Percentiles rank a stretch among this genome's conserved stretches.
These are phyloP conservation scores for Echiichthys vipera DNA, from an alignment of 2,797 vertebrate genomes.

Conservation along the genomic window DNA sequence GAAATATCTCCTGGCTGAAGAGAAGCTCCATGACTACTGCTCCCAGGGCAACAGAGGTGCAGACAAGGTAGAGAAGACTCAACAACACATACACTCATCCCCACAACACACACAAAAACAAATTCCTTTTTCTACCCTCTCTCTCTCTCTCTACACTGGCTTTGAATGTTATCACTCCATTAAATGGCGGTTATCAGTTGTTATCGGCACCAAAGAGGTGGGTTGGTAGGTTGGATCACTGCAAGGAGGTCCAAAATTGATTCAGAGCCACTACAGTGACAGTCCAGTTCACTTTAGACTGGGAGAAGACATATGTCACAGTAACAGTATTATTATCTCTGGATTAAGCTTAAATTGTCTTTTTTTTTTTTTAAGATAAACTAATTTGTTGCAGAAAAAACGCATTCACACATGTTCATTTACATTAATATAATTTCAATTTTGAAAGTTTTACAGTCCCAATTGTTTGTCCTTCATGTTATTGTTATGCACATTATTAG, in stretches of 20 bases:
- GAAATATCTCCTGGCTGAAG: constrained; percentile 73
- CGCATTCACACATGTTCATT: too few relatives aligned
- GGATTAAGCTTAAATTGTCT: background rate
- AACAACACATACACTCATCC: constrained; percentile 46
- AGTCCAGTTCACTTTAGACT: background rate
- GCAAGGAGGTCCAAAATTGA: background rate
- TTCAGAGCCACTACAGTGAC: background rate
- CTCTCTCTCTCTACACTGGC: background rate
- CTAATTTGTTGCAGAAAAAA: background rate
- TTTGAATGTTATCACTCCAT: constrained; percentile 5
- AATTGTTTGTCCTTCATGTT: too few relatives aligned
- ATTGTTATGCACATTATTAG: too few relatives aligned
- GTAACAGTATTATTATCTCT: background rate
- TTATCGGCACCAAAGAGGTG: background rate
- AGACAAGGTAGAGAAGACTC: constrained; percentile 55
- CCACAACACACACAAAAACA: constrained; percentile 15
- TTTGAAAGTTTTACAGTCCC: too few relatives aligned
- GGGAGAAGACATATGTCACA: background rate
- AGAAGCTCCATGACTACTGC: constrained; percentile 78
- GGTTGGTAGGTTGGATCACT: background rate
- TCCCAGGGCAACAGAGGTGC: constrained; percentile 78
- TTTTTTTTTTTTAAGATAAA: background rate
- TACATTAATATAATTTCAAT: too few relatives aligned
- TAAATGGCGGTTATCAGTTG: constrained; percentile 6
- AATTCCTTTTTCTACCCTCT: constrained; percentile 13